A percentile compares a stretch with the other conserved stretches of the same genome.
phyloP scores from a whole-genome alignment of 2,888 invertebrate species.

The Dicranocentrus wangi region DNA sequence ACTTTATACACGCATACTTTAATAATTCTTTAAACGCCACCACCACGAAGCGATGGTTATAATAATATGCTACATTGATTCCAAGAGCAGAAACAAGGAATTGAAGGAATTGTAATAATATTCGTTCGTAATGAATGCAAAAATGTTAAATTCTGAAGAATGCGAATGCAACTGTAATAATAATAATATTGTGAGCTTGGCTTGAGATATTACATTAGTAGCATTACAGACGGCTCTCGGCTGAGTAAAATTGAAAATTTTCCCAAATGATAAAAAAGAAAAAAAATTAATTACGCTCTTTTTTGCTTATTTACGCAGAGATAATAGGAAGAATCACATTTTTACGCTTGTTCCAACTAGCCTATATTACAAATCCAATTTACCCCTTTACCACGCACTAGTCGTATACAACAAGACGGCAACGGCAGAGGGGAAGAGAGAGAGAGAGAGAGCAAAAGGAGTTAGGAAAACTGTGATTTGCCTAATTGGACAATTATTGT shows the following conservation, averaged over 20 bases:
- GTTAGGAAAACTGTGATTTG: conserved; percentile 59
- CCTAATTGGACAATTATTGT: conserved; percentile 62
- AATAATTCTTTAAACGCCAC: not conserved
- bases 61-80: no score
- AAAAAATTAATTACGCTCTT: conserved; percentile 56
- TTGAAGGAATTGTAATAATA: no score
- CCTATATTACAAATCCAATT: not conserved
- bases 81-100: no score
- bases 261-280: conserved; percentile 42
- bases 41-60: no score
- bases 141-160: no score
- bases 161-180: not conserved
- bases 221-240: no score
- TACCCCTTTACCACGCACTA: no score
- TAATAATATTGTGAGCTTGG: conserved; percentile 20
- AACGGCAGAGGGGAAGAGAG: not conserved
- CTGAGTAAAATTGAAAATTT: conserved; percentile 46
- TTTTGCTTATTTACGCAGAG: conserved; percentile 51
- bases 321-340: conserved; percentile 35
- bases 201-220: conserved; percentile 16
- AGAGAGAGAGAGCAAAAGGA: conserved; percentile 29
- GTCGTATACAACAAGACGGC: no score
- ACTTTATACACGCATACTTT: not conserved
- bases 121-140: no score
- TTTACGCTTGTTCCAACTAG: not conserved